A percentile compares a stretch with the other conserved stretches of the same genome.
phyloP scores from a whole-genome alignment of 2,113 vertebrate species.

The Nothobranchius furzeri region DNA sequence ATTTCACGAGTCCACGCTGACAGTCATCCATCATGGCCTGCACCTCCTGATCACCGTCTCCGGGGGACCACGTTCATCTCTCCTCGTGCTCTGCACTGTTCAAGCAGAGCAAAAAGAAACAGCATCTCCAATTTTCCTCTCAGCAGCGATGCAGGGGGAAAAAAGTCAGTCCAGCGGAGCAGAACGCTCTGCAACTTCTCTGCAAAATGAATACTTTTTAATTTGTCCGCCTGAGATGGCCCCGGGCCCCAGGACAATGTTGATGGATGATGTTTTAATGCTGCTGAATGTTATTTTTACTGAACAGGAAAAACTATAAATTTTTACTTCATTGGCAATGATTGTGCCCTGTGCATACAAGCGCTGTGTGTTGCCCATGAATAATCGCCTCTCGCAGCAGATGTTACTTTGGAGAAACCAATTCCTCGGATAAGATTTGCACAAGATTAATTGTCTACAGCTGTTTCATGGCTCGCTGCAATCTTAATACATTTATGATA shows the following conservation, averaged over 20 bases:
- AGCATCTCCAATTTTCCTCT: constrained; percentile 78
- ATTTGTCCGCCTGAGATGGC: constrained; percentile 88
- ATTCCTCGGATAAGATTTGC: constrained; percentile 98
- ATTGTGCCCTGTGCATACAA: constrained; percentile 93
- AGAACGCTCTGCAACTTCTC: constrained; percentile 85
- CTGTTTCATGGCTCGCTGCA: constrained; percentile 99
- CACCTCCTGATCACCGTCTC: constrained; percentile 41
- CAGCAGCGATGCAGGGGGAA: constrained; percentile 52
- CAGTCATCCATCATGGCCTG: constrained; percentile 57
- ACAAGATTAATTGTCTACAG: constrained; percentile 99
- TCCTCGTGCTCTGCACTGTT: constrained; percentile 38
- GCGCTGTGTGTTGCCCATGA: constrained; percentile 87
- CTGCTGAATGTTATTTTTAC: constrained; percentile 99
- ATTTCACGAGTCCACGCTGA: constrained; percentile 49
- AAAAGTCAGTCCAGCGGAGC: constrained; percentile 77
- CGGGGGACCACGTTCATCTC: constrained; percentile 41
- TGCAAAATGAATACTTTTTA: constrained; percentile 97
- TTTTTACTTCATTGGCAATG: constrained; percentile 98
- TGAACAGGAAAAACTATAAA: constrained; percentile 99
- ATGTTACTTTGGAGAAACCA: constrained; percentile 95
- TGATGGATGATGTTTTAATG: constrained; percentile 99
- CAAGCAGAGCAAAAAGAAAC: constrained; percentile 30
- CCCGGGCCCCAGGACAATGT: constrained; percentile 88
- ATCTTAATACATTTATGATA: constrained; percentile 99
- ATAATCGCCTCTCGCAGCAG: constrained; percentile 94